These are phyloP conservation scores for Silurus aristotelis DNA, from an alignment of 2,797 vertebrate genomes.

Conservation along the genomic window DNA sequence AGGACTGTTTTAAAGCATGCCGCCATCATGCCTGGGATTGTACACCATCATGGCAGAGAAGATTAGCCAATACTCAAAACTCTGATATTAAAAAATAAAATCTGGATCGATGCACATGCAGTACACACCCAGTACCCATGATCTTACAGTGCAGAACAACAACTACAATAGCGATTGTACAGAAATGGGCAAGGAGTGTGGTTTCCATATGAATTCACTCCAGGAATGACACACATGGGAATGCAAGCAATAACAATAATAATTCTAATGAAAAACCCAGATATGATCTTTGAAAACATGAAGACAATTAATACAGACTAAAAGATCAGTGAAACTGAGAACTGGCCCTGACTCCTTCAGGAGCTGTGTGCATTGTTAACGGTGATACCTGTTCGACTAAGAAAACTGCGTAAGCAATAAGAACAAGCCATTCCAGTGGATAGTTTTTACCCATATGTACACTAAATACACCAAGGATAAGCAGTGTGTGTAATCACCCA, in stretches of 20 bases:
- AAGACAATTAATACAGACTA: neutral
- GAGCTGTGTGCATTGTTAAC: neutral
- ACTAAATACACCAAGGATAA: neutral
- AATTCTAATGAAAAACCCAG: neutral
- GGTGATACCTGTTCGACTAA: neutral
- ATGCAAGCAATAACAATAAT: neutral
- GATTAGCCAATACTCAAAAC: neutral
- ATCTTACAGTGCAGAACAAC: neutral
- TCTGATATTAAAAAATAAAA: neutral
- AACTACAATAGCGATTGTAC: neutral
- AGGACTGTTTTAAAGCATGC: constrained; percentile 1
- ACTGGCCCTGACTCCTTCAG: neutral
- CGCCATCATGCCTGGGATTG: neutral
- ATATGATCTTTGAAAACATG: neutral
- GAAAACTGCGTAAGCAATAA: neutral
- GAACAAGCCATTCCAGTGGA: neutral
- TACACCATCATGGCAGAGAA: neutral
- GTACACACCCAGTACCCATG: neutral
- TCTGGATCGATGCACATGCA: neutral
- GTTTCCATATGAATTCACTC: constrained; percentile 5
- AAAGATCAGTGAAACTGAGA: neutral
- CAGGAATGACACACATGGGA: constrained; percentile 14
- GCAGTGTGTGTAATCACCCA: neutral
- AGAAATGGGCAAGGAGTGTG: neutral
- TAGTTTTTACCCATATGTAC: neutral